phyloP scores from a whole-genome alignment of 2,113 vertebrate genomes.

The Pampusana beccarii region DNA sequence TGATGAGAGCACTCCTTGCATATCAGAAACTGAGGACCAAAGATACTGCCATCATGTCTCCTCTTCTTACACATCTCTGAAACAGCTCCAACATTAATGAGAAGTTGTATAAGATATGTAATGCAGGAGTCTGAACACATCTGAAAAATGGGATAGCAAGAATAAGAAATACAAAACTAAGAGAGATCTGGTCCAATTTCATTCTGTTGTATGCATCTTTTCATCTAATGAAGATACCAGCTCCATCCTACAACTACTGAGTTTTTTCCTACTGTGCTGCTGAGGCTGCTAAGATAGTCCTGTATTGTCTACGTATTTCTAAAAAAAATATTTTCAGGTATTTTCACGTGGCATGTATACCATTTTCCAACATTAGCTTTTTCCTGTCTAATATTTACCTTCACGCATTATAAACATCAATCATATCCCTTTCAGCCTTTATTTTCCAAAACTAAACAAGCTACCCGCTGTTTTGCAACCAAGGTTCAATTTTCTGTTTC shows the following conservation, averaged over 20 bases:
- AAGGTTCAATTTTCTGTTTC: neutral
- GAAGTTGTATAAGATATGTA: neutral
- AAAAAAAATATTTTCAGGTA: neutral
- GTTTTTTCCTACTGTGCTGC: neutral
- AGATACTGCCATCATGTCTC: neutral
- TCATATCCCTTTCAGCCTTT: neutral
- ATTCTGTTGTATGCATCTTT: neutral
- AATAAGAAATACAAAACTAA: neutral
- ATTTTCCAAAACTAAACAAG: neutral
- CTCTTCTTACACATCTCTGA: neutral
- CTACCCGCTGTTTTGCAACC: neutral
- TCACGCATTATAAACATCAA: neutral
- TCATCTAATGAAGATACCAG: neutral
- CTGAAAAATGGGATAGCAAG: neutral
- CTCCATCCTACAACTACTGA: neutral
- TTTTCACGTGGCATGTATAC: neutral
- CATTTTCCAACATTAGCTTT: neutral
- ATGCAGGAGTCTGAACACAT: neutral
- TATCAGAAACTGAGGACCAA: neutral
- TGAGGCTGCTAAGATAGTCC: neutral
- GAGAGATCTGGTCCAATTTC: neutral
- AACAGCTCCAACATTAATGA: neutral
- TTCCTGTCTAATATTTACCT: neutral
- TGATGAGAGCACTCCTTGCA: rapidly evolving
- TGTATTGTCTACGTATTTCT: neutral